Base-by-base conservation (phyloP, 2,113 vertebrate genomes). In the Climacteris rufus region DNA sequence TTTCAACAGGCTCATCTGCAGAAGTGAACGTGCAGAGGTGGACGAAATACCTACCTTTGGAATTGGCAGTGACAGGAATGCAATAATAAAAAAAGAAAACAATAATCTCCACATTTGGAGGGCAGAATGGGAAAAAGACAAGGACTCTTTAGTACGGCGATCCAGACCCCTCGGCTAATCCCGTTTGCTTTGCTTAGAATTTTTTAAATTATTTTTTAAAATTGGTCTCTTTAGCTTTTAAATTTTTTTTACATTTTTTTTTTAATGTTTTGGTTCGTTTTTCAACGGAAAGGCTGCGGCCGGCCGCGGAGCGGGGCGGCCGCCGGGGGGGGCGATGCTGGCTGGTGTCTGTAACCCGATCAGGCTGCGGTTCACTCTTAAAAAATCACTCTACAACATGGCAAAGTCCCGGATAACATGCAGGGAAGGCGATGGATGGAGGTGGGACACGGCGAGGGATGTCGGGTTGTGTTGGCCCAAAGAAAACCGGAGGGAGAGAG, bases 41-140 rank as follows among this genome's bases (percentile, higher is more conserved):
- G 98, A 99, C 98, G 79, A 92, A 95, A 98, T 99, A 99, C 99
- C 99, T 99, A 99, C 99, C 99, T 99, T 99, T 86, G 98, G 98
- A 98, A 98, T 98, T 97, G 98, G 98, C 99, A 99, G 98, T 98
- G 98, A 99, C 98, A 98, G 99, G 99, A 99, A 98, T 99, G 99
- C 99, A 98, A 99, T 98, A 99, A 99, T 98, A 97, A 97, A 98
- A 98, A 98, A 98, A 98, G 98, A 99, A 99, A 99, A 99, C 98
- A 98, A 99, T 98, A 98, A 98, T 99, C 99, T 99, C 99, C 98
- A 98, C 99, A 98, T 98, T 96, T 99, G 99, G 98, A 98, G 98
- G 97, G 98, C 98, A 98, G 97, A 99, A 98, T 98, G 98, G 98
- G 98, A 99, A 99, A 98, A 98, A 99, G 98, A 99, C 98, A 99